Evolutionary conservation across 2,797 vertebrate species (phyloP).

Genomic region (Sebastes goodei): DNA sequence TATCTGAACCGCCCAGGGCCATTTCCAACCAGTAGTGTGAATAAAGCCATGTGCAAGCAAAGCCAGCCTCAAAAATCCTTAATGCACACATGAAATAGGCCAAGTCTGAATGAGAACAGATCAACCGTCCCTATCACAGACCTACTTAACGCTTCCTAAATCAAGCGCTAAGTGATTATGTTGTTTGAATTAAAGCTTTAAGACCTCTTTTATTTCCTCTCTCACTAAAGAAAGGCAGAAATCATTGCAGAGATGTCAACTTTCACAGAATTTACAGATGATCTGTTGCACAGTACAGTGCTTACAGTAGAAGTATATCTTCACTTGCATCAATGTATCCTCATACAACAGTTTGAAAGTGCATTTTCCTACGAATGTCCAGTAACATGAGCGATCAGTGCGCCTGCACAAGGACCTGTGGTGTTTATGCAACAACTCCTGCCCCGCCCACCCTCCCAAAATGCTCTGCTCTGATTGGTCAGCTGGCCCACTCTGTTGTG

Average conservation of each 20-base stretch:
- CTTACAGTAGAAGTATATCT: neutral
- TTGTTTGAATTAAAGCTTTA: slow-evolving; percentile 26
- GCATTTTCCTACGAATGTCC: too few relatives aligned
- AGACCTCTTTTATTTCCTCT: neutral
- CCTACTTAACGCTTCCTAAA: neutral
- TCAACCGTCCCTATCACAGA: slow-evolving; percentile 19
- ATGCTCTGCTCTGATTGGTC: too few relatives aligned
- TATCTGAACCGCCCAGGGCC: neutral
- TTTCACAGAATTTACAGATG: neutral
- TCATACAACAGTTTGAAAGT: neutral
- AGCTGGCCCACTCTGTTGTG: too few relatives aligned
- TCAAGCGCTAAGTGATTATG: slow-evolving; percentile 4
- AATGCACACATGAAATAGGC: slow-evolving; percentile 38
- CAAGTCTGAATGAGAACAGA: slow-evolving; percentile 16
- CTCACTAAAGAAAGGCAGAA: neutral
- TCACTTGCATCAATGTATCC: too few relatives aligned
- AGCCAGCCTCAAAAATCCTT: slow-evolving; percentile 26
- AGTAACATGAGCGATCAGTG: too few relatives aligned
- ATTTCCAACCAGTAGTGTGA: neutral
- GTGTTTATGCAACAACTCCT: neutral
- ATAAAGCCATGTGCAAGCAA: slow-evolving; percentile 34
- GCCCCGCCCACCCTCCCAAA: too few relatives aligned
- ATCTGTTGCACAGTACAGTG: neutral
- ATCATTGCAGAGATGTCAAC: neutral
- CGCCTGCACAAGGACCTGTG: too few relatives aligned